Evolutionary conservation across 2,888 invertebrate species (phyloP).

Genomic region (Cerastoderma edule): DNA sequence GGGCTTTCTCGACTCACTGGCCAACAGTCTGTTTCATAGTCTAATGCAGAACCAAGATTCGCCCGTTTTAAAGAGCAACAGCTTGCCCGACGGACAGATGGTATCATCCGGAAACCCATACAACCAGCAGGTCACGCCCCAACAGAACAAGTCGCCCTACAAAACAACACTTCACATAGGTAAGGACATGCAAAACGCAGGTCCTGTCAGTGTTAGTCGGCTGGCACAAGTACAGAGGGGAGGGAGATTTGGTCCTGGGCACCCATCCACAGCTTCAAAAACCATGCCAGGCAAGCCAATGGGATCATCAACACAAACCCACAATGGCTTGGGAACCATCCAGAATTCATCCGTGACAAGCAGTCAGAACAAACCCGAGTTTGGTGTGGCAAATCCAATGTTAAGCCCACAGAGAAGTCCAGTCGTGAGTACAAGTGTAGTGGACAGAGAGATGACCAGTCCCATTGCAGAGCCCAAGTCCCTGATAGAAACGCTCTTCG

Average conservation of each 20-base stretch:
- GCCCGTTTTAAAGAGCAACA: constrained; percentile 5
- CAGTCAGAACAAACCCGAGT: background rate
- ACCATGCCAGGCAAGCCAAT: too few species aligned
- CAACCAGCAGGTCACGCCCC: background rate
- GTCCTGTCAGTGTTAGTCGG: background rate
- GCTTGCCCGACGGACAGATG: too few species aligned
- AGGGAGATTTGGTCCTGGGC: background rate
- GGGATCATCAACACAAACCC: too few species aligned
- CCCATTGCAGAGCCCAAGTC: constrained; percentile 23
- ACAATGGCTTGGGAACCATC: background rate
- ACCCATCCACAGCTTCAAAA: background rate
- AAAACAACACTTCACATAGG: background rate
- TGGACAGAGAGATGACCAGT: background rate
- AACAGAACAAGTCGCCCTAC: background rate
- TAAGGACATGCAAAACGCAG: constrained; percentile 1
- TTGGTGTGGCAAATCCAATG: background rate
- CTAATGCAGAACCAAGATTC: constrained; percentile 32
- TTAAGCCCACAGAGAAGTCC: background rate
- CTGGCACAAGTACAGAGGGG: background rate
- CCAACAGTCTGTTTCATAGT: constrained; percentile 40
- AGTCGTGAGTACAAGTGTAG: background rate
- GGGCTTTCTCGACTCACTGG: constrained; percentile 39
- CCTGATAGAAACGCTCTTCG: constrained; percentile 35
- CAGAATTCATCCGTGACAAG: background rate
- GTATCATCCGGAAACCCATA: constrained; percentile 14